Percentiles rank a stretch among this genome's conserved stretches.
Conservation (phyloP, 2,113 vertebrate species). For the Larimichthys polyactis region DNA sequence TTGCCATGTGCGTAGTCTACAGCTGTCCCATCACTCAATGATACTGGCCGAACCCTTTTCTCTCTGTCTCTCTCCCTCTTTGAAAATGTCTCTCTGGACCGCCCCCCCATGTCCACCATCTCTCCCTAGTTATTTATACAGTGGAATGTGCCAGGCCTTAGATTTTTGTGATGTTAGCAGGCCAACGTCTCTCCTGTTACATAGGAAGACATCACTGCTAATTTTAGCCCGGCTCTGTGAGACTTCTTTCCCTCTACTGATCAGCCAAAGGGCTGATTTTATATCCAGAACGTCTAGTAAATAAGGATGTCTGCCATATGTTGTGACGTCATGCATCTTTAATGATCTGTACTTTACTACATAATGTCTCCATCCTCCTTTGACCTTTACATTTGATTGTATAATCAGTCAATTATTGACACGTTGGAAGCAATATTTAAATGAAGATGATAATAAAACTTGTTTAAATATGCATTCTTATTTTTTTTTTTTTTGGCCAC, state of each 20-base stretch:
- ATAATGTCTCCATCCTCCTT: not conserved
- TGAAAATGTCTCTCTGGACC: conserved; percentile 61
- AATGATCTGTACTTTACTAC: not conserved
- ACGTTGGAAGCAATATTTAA: not conserved
- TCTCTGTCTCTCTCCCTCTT: conserved; percentile 44
- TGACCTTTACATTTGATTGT: not conserved
- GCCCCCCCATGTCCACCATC: conserved; percentile 64
- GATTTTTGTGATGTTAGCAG: conserved; percentile 86
- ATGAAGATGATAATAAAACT: not conserved
- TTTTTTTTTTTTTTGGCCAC: not conserved
- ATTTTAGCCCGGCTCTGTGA: conserved; percentile 74
- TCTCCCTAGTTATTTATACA: conserved; percentile 85
- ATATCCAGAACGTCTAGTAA: conserved; percentile 28
- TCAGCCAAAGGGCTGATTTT: conserved; percentile 30
- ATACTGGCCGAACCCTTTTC: conserved; percentile 27
- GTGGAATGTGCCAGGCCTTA: conserved; percentile 86
- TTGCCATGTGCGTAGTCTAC: conserved; percentile 54
- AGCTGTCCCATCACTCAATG: conserved; percentile 86
- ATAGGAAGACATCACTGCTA: conserved; percentile 86
- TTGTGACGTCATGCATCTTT: not conserved
- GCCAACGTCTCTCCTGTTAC: conserved; percentile 84
- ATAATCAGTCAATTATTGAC: not conserved
- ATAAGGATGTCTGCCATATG: conserved; percentile 16
- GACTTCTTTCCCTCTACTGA: conserved; percentile 44
- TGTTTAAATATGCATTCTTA: not conserved